Evolutionary conservation across 2,113 vertebrate genomes (phyloP).

Genomic region (Melanostigma gelatinosum): DNA sequence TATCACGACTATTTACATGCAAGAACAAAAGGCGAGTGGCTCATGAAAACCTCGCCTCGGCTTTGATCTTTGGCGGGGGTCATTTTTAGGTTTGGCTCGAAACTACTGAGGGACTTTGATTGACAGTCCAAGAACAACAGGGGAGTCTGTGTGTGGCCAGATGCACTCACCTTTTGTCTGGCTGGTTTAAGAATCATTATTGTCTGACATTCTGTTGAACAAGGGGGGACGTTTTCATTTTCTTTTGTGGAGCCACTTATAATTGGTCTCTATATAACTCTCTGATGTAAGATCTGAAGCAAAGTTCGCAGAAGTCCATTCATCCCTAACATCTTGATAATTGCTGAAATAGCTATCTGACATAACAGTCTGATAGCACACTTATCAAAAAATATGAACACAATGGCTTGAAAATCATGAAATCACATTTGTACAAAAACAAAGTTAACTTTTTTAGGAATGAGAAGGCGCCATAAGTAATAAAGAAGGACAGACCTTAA

Average conservation of each 20-base stretch:
- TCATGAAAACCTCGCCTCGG: conserved; percentile 49
- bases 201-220: conserved; percentile 1
- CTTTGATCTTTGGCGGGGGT: conserved; percentile 65
- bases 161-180: background rate
- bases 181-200: background rate
- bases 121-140: conserved; percentile 37
- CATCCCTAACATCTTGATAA: background rate
- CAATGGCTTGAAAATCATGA: background rate
- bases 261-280: background rate
- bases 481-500: background rate
- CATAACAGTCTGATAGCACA: background rate
- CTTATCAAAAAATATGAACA: background rate
- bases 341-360: background rate
- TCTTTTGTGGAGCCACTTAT: background rate
- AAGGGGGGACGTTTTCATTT: background rate
- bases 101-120: conserved; percentile 56
- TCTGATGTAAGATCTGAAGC: conserved; percentile 1
- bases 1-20: conserved; percentile 63
- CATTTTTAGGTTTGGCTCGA: conserved; percentile 36
- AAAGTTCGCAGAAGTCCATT: background rate
- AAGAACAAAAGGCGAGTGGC: conserved; percentile 52
- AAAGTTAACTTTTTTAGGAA: background rate
- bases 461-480: background rate
- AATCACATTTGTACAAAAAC: background rate
- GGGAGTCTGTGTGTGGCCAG: conserved; percentile 9